Conservation (phyloP, 2,888 invertebrate genomes). For the Deilephila porcellus region DNA sequence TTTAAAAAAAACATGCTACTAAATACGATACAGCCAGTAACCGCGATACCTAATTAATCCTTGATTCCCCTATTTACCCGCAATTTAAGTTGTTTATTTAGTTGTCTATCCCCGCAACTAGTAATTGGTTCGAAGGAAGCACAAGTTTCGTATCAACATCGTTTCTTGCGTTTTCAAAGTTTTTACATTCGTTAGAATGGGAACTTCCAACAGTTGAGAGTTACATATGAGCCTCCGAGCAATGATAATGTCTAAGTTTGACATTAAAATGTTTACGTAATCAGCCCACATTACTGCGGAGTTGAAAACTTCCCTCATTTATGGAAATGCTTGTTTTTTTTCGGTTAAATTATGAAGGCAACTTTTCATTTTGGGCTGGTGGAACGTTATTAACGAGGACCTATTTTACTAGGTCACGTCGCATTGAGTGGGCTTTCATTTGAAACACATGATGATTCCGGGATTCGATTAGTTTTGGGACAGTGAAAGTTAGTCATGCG, state of each 20-base stretch:
- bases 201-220: not conserved
- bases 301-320: not conserved
- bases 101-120: not conserved
- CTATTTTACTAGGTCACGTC: too few relatives aligned
- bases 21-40: too few relatives aligned
- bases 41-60: too few relatives aligned
- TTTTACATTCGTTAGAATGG: constrained; percentile 1
- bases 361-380: not conserved
- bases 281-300: not conserved
- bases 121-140: constrained; percentile 16
- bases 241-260: not conserved
- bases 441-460: too few relatives aligned
- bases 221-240: not conserved
- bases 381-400: not conserved
- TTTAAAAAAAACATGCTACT: too few relatives aligned
- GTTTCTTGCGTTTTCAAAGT: not conserved
- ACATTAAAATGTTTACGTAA: constrained; percentile 3
- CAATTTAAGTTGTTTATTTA: constrained; percentile 10
- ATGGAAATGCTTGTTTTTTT: not conserved
- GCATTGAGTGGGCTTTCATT: too few relatives aligned
- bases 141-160: constrained; percentile 1
- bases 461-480: too few relatives aligned
- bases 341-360: not conserved
- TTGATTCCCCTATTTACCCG: not conserved
- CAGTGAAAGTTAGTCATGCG: too few relatives aligned